phyloP scores from a whole-genome alignment of 2,888 invertebrate genomes.

The Heteromurus nitidus region DNA sequence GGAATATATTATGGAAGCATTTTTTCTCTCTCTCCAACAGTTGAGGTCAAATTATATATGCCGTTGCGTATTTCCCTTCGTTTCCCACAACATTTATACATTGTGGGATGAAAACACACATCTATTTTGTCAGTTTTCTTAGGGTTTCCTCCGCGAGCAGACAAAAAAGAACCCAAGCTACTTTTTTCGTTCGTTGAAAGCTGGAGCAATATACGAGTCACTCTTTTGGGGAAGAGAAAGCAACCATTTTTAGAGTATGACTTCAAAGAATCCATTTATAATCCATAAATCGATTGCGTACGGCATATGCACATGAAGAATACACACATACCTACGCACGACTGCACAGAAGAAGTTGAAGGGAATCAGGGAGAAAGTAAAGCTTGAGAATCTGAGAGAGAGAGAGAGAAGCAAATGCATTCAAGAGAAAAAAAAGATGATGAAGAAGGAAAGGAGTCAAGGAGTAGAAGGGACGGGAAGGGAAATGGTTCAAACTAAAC shows the following conservation, averaged over 20 bases:
- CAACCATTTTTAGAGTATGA: slow-evolving; percentile 39
- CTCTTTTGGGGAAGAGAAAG: slow-evolving; percentile 9
- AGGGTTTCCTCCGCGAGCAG: too few species aligned
- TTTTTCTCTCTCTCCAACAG: not conserved
- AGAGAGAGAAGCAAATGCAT: slow-evolving; percentile 16
- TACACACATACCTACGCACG: slow-evolving; percentile 49
- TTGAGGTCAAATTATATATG: not conserved
- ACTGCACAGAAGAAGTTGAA: slow-evolving; percentile 43
- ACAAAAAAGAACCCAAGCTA: not conserved
- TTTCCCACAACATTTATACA: slow-evolving; percentile 24
- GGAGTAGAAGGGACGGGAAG: slow-evolving; percentile 5
- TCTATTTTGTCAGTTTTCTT: too few species aligned
- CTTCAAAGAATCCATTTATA: slow-evolving; percentile 58
- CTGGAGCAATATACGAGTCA: not conserved
- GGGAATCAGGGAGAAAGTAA: slow-evolving; percentile 25
- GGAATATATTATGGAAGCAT: not conserved
- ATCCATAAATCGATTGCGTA: slow-evolving; percentile 59
- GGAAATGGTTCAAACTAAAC: slow-evolving; percentile 47
- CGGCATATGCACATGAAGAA: slow-evolving; percentile 52
- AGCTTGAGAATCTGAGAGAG: not conserved
- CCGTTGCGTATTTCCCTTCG: not conserved
- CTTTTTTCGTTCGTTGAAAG: slow-evolving; percentile 22
- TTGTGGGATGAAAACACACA: slow-evolving; percentile 17
- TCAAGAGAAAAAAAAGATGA: slow-evolving; percentile 22
- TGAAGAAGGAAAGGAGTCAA: slow-evolving; percentile 3